These are phyloP conservation scores for Chalcosyrphus nemorum DNA, from an alignment of 2,888 invertebrate species.

Conservation along the genomic window DNA sequence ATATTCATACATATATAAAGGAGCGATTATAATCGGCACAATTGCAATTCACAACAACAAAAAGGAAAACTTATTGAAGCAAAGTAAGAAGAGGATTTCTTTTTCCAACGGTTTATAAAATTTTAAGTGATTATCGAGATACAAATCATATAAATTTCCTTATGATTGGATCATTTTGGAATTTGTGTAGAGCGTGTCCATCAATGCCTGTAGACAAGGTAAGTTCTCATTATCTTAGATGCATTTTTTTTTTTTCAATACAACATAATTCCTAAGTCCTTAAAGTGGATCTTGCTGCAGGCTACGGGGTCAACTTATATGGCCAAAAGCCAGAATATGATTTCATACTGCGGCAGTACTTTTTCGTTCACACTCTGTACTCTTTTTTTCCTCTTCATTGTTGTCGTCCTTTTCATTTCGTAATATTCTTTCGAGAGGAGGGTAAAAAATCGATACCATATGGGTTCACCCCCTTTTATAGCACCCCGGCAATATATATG, in stretches of 20 bases:
- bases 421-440: conserved; percentile 24
- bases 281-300: conserved; percentile 29
- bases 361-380: neutral
- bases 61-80: neutral
- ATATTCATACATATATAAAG: neutral
- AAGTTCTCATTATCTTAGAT: conserved; percentile 78
- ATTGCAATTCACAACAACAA: neutral
- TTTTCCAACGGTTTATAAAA: conserved; percentile 17
- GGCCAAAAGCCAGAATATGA: conserved; percentile 42
- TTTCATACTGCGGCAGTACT: conserved; percentile 63
- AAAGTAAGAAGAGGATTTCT: neutral
- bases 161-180: conserved; percentile 99
- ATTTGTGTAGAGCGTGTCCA: conserved; percentile 97
- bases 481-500: conserved; percentile 29
- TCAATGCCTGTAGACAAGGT: conserved; percentile 99
- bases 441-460: conserved; percentile 59
- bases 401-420: conserved; percentile 26
- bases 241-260: neutral
- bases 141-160: conserved; percentile 81
- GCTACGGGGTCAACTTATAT: conserved; percentile 71
- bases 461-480: conserved; percentile 42
- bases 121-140: conserved; percentile 41
- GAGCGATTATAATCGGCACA: neutral
- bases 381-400: conserved; percentile 22
- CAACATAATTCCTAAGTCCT: neutral